phyloP scores from a whole-genome alignment of 2,797 vertebrate genomes.

The Ispidina lecontei region DNA sequence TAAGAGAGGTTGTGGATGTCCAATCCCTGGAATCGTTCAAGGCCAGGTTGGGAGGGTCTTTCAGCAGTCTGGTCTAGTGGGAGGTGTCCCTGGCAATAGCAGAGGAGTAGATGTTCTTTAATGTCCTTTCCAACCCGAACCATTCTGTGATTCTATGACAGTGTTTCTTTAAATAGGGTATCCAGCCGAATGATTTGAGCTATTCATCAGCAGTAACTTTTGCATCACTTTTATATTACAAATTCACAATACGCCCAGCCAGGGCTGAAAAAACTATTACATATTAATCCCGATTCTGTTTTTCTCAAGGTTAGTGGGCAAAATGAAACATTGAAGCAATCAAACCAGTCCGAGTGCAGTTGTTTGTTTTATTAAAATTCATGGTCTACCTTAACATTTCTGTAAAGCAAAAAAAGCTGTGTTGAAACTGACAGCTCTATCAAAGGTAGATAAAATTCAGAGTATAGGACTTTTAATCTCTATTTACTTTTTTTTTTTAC shows the following conservation, averaged over 20 bases:
- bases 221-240: neutral
- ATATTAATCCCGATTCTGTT: neutral
- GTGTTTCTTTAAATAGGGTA: neutral
- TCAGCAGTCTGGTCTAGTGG: neutral
- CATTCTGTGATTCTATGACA: neutral
- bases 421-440: neutral
- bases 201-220: neutral
- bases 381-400: neutral
- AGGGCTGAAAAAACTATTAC: neutral
- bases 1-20: too few species aligned
- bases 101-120: neutral
- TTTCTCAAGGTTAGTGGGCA: neutral
- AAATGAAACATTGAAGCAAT: neutral
- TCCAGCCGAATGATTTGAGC: neutral
- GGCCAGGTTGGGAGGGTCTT: neutral
- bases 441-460: neutral
- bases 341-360: neutral
- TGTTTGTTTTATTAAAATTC: conserved; percentile 32
- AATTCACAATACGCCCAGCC: neutral
- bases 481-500: neutral
- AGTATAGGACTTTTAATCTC: neutral
- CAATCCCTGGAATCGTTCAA: neutral
- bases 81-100: neutral
- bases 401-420: neutral
- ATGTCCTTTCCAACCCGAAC: neutral